These are phyloP conservation scores for Orientallactaga sibirica DNA, from an alignment of 2,797 vertebrate genomes.

Conservation along the genomic window DNA sequence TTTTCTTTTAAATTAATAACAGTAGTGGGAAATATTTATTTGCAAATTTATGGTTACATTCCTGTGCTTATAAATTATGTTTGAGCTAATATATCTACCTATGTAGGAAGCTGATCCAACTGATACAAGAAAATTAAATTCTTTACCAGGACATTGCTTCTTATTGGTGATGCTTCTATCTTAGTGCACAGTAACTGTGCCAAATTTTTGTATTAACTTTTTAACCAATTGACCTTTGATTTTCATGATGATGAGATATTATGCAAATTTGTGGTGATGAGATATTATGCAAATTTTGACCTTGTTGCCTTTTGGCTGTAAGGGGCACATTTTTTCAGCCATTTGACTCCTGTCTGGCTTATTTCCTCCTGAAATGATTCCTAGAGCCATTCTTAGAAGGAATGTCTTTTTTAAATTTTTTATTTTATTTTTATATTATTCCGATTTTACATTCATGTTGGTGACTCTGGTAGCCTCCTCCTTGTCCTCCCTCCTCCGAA, in stretches of 20 bases:
- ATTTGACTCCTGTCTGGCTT: background rate
- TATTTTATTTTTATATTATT: too few relatives aligned
- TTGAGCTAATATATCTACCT: background rate
- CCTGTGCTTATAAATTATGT: slow-evolving; percentile 17
- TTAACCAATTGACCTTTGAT: slow-evolving; percentile 49
- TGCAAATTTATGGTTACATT: slow-evolving; percentile 15
- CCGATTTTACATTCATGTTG: too few relatives aligned
- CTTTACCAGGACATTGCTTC: slow-evolving; percentile 2
- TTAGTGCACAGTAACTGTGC: slow-evolving; percentile 19
- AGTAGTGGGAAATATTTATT: background rate
- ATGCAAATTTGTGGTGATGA: slow-evolving; percentile 28
- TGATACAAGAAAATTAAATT: slow-evolving; percentile 60
- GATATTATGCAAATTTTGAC: slow-evolving; percentile 53
- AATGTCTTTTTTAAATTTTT: background rate
- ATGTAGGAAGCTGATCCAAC: slow-evolving; percentile 6
- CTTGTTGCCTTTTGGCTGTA: background rate
- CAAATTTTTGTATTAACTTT: slow-evolving; percentile 63
- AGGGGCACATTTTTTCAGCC: slow-evolving; percentile 21
- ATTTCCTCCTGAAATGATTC: slow-evolving; percentile 24
- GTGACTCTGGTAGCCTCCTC: too few relatives aligned
- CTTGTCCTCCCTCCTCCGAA: too few relatives aligned
- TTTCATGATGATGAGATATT: slow-evolving; percentile 59
- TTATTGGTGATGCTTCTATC: slow-evolving; percentile 1
- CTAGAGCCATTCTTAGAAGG: background rate
- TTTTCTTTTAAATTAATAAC: slow-evolving; percentile 32